Evolutionary conservation across 2,797 vertebrate genomes (phyloP), one percentile per base, ranked within the genome.

Genomic region (Takifugu ocellatus): DNA sequence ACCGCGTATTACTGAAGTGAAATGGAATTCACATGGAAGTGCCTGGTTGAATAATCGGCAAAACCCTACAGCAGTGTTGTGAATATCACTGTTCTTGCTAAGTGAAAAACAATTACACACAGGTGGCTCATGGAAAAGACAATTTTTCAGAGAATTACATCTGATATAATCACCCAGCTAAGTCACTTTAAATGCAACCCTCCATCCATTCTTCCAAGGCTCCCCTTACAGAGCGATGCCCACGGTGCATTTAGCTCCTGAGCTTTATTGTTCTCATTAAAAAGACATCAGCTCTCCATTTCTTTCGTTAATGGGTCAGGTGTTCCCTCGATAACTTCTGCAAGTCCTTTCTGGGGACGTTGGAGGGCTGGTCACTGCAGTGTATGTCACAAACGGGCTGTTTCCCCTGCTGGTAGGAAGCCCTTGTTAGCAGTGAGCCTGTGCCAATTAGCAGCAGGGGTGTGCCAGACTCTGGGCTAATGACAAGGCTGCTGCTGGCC

Each of bases 371-470:
- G 77, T 81, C 80, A 72, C 66, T 43, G 72, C 62, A 56, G 70
- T 24, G 65, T 56, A 52, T 63, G 66, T 50, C 26, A 21, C 57
- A 66, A 69, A 72, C 70, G 48, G 78, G 68, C 78, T 71, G 70
- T 79, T 78, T 70, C 63, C 63, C 77, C 76, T 50, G 66, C 84
- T 81, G 76, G 66, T 80, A 75, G 70, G 48, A 54, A 81, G 74
- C 63, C 73, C 84, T 88, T 88, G 84, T 88, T 90, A 87, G 83
- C 60, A 60, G 75, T 71, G 81, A 75, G 76, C 65, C 56, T 67
- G 61, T 84, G 86, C 84, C 88, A 91, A 90, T 91, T 90, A 90
- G 79, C 83, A 77, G 86, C 81, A 68, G 83, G 84, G 84, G 84
- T 84, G 86, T 87, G 82, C 79, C 79, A 84, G 83, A 70, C 75